Evolutionary conservation across 2,113 vertebrate genomes (phyloP).

Genomic region (Corydoras maculifer): DNA sequence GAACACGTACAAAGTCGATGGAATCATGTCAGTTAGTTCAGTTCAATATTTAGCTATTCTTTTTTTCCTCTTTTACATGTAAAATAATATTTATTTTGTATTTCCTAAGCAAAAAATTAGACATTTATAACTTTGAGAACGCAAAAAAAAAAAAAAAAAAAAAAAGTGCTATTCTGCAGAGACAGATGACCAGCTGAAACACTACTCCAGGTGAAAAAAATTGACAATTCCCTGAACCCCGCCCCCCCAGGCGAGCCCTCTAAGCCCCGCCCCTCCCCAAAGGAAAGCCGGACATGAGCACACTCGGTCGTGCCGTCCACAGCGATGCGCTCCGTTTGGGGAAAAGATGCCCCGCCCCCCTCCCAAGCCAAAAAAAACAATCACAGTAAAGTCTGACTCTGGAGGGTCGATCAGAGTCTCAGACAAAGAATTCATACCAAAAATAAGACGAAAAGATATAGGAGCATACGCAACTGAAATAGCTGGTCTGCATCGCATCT

Average conservation of each 20-base stretch:
- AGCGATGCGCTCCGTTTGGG: too few relatives aligned
- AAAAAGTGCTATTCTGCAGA: constrained; percentile 69
- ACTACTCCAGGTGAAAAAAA: constrained; percentile 62
- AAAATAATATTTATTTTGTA: constrained; percentile 75
- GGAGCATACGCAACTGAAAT: constrained; percentile 54
- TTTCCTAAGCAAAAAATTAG: constrained; percentile 74
- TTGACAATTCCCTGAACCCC: constrained; percentile 48
- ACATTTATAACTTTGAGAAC: constrained; percentile 60
- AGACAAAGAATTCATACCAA: constrained; percentile 57
- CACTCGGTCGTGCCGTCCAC: too few relatives aligned
- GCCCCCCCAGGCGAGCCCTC: constrained; percentile 8
- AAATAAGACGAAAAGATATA: constrained; percentile 43
- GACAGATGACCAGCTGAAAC: constrained; percentile 69
- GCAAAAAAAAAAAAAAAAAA: constrained; percentile 61
- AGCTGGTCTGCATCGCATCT: constrained; percentile 48
- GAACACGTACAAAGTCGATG: constrained; percentile 68
- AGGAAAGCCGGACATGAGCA: neutral
- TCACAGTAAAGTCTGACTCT: constrained; percentile 64
- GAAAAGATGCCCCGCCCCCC: too few relatives aligned
- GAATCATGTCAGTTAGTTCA: constrained; percentile 74
- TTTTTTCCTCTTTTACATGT: constrained; percentile 58
- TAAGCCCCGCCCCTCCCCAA: constrained; percentile 10
- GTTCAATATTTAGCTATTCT: constrained; percentile 67
- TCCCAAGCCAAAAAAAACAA: constrained; percentile 52
- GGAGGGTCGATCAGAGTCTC: constrained; percentile 44